These are phyloP conservation scores for Psilopsiagon aurifrons DNA, from an alignment of 2,113 vertebrate genomes.

Conservation along the genomic window DNA sequence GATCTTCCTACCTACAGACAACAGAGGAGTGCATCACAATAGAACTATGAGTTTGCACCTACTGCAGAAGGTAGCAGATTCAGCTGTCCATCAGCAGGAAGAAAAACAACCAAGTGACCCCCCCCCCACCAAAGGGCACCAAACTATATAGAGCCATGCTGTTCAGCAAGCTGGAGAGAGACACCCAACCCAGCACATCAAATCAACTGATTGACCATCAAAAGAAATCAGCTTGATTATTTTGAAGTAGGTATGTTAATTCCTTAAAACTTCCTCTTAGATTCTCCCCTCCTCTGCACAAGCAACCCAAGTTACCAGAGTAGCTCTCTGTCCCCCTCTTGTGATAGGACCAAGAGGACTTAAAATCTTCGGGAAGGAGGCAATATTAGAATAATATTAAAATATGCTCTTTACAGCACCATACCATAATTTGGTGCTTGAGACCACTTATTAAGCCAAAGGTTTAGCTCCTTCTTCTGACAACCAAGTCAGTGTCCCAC, in stretches of 20 bases:
- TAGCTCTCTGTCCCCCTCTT: constrained; percentile 66
- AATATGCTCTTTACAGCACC: not conserved
- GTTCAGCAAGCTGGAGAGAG: not conserved
- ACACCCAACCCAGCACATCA: not conserved
- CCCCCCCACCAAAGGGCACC: not conserved
- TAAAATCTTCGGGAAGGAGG: not conserved
- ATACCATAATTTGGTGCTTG: not conserved
- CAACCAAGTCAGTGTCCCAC: not conserved
- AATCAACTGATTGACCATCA: not conserved
- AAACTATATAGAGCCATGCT: not conserved
- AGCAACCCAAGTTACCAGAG: constrained; percentile 9
- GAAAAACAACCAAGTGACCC: not conserved
- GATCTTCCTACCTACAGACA: not conserved
- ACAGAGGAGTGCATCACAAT: no score
- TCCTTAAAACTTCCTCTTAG: not conserved
- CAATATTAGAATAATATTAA: not conserved
- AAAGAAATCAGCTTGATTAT: not conserved
- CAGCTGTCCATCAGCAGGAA: not conserved
- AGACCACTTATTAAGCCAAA: not conserved
- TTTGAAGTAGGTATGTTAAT: not conserved
- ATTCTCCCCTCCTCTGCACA: not conserved
- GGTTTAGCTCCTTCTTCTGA: not conserved
- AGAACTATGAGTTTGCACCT: not conserved
- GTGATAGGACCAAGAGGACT: constrained; percentile 32
- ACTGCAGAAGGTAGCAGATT: not conserved